phyloP scores from a whole-genome alignment of 2,113 vertebrate genomes.

The Phainopepla nitens region DNA sequence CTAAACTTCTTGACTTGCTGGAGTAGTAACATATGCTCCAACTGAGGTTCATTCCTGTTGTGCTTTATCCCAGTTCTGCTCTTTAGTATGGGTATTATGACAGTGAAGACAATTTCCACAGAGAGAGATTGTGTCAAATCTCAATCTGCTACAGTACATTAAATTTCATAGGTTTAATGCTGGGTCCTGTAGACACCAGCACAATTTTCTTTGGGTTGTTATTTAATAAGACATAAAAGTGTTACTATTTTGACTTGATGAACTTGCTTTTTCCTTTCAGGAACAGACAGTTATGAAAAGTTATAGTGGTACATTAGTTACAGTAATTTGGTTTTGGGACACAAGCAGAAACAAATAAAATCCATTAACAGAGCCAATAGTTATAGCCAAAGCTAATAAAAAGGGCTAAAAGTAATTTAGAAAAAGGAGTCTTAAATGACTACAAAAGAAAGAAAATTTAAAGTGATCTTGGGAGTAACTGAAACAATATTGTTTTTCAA shows the following conservation, averaged over 20 bases:
- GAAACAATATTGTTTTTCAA: not conserved
- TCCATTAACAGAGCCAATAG: slow-evolving; percentile 56
- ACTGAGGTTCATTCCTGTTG: not conserved
- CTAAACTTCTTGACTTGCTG: not conserved
- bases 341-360: slow-evolving; percentile 63
- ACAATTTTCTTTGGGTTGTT: slow-evolving; percentile 25
- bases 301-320: slow-evolving; percentile 60
- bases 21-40: not conserved
- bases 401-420: slow-evolving; percentile 51
- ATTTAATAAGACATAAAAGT: slow-evolving; percentile 58
- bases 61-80: not conserved
- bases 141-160: slow-evolving; percentile 49
- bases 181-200: slow-evolving; percentile 29
- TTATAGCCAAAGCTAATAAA: slow-evolving; percentile 58
- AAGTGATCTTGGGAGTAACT: slow-evolving; percentile 11
- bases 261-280: slow-evolving; percentile 57
- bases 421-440: slow-evolving; percentile 21
- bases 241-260: slow-evolving; percentile 68
- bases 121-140: slow-evolving; percentile 22
- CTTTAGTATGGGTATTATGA: not conserved
- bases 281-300: slow-evolving; percentile 44
- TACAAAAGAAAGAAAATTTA: slow-evolving; percentile 25
- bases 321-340: slow-evolving; percentile 61
- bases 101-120: not conserved
- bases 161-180: slow-evolving; percentile 20